Evolutionary conservation across 2,888 invertebrate species (phyloP).

Genomic region (Elmis aenea): DNA sequence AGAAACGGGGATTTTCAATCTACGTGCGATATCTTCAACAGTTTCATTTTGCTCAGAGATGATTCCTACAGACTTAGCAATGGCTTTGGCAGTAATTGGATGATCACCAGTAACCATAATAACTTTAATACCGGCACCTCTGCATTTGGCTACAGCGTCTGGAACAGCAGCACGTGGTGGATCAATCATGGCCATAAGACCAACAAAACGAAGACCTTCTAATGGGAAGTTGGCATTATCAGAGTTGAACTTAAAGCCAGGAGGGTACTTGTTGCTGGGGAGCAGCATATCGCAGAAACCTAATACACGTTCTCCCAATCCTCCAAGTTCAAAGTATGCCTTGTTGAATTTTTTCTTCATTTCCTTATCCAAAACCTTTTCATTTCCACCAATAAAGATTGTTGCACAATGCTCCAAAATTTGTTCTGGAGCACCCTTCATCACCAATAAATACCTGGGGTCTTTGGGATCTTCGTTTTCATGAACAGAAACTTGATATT

Average conservation of each 20-base stretch:
- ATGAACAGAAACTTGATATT: constrained; percentile 67
- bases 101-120: constrained; percentile 81
- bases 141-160: constrained; percentile 63
- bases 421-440: constrained; percentile 72
- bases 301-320: constrained; percentile 80
- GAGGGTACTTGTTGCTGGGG: constrained; percentile 48
- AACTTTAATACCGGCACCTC: constrained; percentile 71
- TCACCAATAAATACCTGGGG: constrained; percentile 54
- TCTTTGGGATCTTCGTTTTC: constrained; percentile 48
- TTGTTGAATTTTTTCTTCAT: constrained; percentile 55
- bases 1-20: constrained; percentile 47
- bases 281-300: constrained; percentile 74
- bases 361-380: constrained; percentile 47
- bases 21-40: constrained; percentile 65
- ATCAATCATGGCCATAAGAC: constrained; percentile 60
- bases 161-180: constrained; percentile 60
- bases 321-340: constrained; percentile 72
- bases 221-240: constrained; percentile 63
- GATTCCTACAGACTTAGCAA: constrained; percentile 69
- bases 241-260: constrained; percentile 54
- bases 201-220: constrained; percentile 53
- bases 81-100: constrained; percentile 72
- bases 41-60: constrained; percentile 56
- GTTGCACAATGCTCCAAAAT: constrained; percentile 61
- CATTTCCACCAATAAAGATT: constrained; percentile 52